Conservation (phyloP, 2,888 invertebrate species). For the Cryptus viduatorius region DNA sequence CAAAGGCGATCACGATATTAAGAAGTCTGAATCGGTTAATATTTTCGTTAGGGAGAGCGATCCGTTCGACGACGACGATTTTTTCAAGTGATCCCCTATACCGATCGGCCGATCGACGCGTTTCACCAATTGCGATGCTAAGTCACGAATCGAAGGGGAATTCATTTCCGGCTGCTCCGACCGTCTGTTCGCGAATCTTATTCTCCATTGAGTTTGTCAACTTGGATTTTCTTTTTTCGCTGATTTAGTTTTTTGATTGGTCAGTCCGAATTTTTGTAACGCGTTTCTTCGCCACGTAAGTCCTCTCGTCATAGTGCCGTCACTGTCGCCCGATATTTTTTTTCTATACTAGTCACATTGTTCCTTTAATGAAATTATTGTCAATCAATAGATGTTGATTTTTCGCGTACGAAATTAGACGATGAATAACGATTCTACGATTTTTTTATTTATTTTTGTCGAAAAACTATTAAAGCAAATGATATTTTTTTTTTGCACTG, state of each 20-base stretch:
- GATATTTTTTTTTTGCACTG: no score
- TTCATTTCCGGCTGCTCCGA: background rate
- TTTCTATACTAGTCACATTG: constrained; percentile 50
- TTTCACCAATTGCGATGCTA: constrained; percentile 1
- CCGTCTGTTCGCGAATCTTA: background rate
- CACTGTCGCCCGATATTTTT: constrained; percentile 25
- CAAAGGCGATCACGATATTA: constrained; percentile 88
- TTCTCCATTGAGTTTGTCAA: background rate
- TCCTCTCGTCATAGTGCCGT: background rate
- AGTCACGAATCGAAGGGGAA: no score
- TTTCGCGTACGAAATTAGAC: no score
- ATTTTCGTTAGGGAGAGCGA: constrained; percentile 95
- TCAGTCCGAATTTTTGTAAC: no score
- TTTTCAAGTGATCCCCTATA: constrained; percentile 87
- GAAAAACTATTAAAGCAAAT: no score
- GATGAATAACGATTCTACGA: no score
- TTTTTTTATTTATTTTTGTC: no score
- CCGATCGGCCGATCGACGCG: background rate
- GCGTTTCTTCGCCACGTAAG: no score
- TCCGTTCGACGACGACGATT: constrained; percentile 95
- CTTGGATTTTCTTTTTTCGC: background rate
- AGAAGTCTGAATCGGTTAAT: constrained; percentile 95
- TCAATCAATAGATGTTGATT: no score
- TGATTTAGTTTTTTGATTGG: no score
- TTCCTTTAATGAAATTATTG: background rate